Percentiles rank a stretch among this genome's conserved stretches.
These are phyloP conservation scores for Lapara coniferarum DNA, from an alignment of 2,888 invertebrate species.

Conservation along the genomic window DNA sequence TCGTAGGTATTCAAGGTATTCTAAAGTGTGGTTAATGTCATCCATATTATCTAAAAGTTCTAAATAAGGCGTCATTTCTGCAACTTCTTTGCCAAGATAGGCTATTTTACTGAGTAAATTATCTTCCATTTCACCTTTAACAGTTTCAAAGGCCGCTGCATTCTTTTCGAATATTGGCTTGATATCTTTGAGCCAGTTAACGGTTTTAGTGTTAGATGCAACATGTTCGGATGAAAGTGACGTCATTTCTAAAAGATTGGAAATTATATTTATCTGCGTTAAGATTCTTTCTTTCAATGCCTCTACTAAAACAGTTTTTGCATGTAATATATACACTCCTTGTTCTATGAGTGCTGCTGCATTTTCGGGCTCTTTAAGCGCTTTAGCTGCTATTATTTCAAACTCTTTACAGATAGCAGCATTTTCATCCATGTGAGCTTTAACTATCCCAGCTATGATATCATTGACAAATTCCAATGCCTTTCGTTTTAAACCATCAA, in stretches of 20 bases:
- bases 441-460: conserved; percentile 85
- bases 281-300: conserved; percentile 88
- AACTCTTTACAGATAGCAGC: conserved; percentile 88
- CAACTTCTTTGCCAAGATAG: conserved; percentile 87
- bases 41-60: conserved; percentile 93
- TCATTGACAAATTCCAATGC: conserved; percentile 83
- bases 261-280: conserved; percentile 85
- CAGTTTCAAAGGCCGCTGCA: conserved; percentile 90
- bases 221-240: conserved; percentile 89
- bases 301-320: conserved; percentile 88
- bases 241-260: conserved; percentile 90
- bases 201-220: conserved; percentile 90
- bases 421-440: conserved; percentile 86
- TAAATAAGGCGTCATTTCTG: conserved; percentile 89
- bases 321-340: conserved; percentile 91
- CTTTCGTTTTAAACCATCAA: conserved; percentile 84
- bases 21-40: conserved; percentile 88
- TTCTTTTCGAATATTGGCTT: conserved; percentile 92
- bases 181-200: conserved; percentile 92
- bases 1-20: conserved; percentile 91
- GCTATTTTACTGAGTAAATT: conserved; percentile 87
- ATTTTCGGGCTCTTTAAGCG: conserved; percentile 88
- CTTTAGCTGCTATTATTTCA: conserved; percentile 86
- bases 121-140: conserved; percentile 94
- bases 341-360: conserved; percentile 92